Evolutionary conservation across 1,140 invertebrate genomes (phyloP), one percentile per base, ranked within the genome.

Genomic region (Procambarus virginalis): DNA sequence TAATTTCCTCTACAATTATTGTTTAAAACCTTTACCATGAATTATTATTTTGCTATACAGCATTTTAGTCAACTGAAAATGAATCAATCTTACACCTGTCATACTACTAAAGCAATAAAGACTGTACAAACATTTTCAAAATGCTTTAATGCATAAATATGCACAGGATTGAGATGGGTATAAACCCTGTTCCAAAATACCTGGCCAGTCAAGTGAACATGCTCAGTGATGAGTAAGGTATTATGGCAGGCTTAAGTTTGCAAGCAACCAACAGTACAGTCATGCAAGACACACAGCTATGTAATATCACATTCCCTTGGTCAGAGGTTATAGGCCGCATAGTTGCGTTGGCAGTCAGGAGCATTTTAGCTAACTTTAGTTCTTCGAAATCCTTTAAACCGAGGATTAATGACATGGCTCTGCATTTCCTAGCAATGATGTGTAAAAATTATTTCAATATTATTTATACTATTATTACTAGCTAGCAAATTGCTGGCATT

Each of bases 311-410:
- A 89, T 89, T 89, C 88, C 75, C 81, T 89, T 89, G 55, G 55
- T 78, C 55, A 79, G 81, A 64, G 81, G 55, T 89, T 77, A 68
- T 34, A 73, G 60, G 88, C 75, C 58, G 60, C 58, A 78, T 79
- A 70, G 58, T 76, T 84, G 17, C 46, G 22, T 51, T 84, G 88
- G 88, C 82, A 89, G 88, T 84, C 88, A 89, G 88, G 88, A 89
- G 88, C 46, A 64, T 88, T 76, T n/a, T 49, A 84, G n/a, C n/a
- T 45, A 83, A 79, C 77, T 84, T 89, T 51, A 82, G 51, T 55
- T 46, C 51, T 55, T 55, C 22, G 5, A 14, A 22, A 60, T n/a
- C n/a, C 55, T 78, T 78, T 45, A 49, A 55, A 55, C 51, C 51
- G 51, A 55, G 51, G 51, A 55, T 55, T 49, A 60, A 78, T 68